Evolutionary conservation across 2,888 invertebrate genomes (phyloP), one percentile per base, ranked within the genome.

Genomic region (Gasteruption jaculator): DNA sequence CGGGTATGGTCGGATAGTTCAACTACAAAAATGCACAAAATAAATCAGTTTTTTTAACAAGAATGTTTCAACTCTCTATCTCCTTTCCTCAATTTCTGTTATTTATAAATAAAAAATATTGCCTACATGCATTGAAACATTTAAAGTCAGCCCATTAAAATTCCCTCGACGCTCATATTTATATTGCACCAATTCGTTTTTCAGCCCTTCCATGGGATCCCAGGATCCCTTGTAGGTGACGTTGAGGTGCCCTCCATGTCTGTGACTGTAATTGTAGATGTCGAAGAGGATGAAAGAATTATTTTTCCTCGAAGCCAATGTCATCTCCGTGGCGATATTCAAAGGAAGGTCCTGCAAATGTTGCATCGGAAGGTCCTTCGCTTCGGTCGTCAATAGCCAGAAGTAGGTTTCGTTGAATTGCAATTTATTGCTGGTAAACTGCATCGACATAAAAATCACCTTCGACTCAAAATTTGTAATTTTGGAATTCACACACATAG

Each of bases 391-490:
- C 15, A 61, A 53, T 24, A 63, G 29, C 63, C 65, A 65, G 46
- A 54, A 57, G 36, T 60, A 64, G 4, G 62, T 58, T 40, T 61
- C 63, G 48, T 65, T 65, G 38, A 53, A 63, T n/a, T 50, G 46
- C 38, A 64, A 41, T 15, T 40, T 34, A 27, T 55, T 52, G 5
- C 41, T 43, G 34, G 41, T 30, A 43, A 60, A 60, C 63, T 63
- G 20, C 18, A n/a, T n/a, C n/a, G n/a, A n/a, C n/a, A n/a, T n/a
- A n/a, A n/a, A n/a, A n/a, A n/a, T n/a, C n/a, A n/a, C n/a, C n/a
- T n/a, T n/a, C n/a, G n/a, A n/a, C n/a, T n/a, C n/a, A n/a, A n/a
- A n/a, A n/a, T n/a, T n/a, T n/a, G n/a, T n/a, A n/a, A n/a, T 35
- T 22, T 11, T 12, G 4, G 5, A 4, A 4, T 35, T 4, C 8